Evolutionary conservation across 92 coral and sea anemone species (phyloP), one percentile per base, ranked within the genome.

Genomic region (Porites evermanni): DNA sequence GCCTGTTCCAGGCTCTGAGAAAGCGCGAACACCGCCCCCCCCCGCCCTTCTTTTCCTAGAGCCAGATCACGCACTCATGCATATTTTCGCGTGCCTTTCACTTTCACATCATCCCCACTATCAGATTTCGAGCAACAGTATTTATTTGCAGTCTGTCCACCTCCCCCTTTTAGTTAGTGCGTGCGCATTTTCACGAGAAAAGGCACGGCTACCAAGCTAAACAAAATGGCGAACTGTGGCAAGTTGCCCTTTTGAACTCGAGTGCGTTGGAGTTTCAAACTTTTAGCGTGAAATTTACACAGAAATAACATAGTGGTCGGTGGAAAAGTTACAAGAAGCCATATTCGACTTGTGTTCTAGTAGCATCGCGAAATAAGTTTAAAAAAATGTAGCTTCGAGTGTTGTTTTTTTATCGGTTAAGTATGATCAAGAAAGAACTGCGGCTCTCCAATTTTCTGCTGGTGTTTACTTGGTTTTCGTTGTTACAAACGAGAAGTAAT

Each of bases 121-220:
- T 24, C 26, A 24, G 26, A 24, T 24, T 24, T 24, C 26, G 26
- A 24, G 26, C 26, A 24, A 24, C 26, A 24, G 0, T 24, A 29
- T 29, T 29, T 29, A 29, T 29, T 29, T 29, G 32, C 32, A 29
- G 32, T 29, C 32, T 29, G 32, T 29, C 32, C 3, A 29, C 32
- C 32, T 2, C 32, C 32, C 32, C 32, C 0, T 29, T 29, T 29
- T 2, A 29, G 32, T 29, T 29, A 72, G 16, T 23, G 1, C 52
- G 14, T 19, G 83, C 73, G 11, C 10, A 1, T 6, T 14, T 29
- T 3, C 38, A 11, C 71, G 21, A 20, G 67, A n/a, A 2, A 38
- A 66, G 64, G 74, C 83, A 64, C 21, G 83, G 83, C 50, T 21
- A 20, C 73, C 38, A 79, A 67, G 75, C 26, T 38, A 38, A 13